phyloP scores from a whole-genome alignment of 1,140 invertebrate genomes.

The Mya arenaria region DNA sequence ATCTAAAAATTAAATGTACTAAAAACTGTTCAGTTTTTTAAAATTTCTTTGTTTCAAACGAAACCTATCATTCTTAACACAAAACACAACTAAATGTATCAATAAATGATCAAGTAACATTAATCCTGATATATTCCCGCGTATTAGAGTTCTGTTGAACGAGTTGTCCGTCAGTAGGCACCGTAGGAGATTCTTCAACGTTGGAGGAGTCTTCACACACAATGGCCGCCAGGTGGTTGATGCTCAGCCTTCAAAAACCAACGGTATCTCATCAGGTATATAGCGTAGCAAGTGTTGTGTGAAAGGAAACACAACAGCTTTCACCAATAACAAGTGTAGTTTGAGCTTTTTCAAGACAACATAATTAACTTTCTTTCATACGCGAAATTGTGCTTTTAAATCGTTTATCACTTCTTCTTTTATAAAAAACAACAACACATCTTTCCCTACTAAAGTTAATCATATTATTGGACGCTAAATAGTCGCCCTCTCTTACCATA shows the following conservation, averaged over 20 bases:
- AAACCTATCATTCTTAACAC: too few relatives aligned
- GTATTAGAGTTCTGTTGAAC: constrained; percentile 32
- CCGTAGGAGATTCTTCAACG: constrained; percentile 15
- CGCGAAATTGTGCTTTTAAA: background rate
- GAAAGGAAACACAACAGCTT: background rate
- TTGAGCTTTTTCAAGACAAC: background rate
- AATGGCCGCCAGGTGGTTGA: constrained; percentile 55
- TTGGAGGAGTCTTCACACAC: constrained; percentile 46
- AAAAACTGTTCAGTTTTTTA: too few relatives aligned
- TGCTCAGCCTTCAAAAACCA: constrained; percentile 30
- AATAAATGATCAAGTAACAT: too few relatives aligned
- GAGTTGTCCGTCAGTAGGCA: background rate
- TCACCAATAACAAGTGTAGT: background rate
- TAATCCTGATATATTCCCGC: constrained; percentile 31
- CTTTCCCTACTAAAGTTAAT: too few relatives aligned
- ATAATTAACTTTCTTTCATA: background rate
- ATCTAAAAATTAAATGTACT: too few relatives aligned
- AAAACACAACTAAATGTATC: too few relatives aligned
- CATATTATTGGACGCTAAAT: too few relatives aligned
- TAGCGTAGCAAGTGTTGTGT: background rate
- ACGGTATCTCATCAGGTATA: background rate
- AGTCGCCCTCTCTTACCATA: constrained; percentile 35
- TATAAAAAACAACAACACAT: background rate
- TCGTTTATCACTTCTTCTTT: background rate
- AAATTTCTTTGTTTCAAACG: too few relatives aligned